Conservation (phyloP, 2,797 vertebrate species). For the Pogonophryne albipinna region DNA sequence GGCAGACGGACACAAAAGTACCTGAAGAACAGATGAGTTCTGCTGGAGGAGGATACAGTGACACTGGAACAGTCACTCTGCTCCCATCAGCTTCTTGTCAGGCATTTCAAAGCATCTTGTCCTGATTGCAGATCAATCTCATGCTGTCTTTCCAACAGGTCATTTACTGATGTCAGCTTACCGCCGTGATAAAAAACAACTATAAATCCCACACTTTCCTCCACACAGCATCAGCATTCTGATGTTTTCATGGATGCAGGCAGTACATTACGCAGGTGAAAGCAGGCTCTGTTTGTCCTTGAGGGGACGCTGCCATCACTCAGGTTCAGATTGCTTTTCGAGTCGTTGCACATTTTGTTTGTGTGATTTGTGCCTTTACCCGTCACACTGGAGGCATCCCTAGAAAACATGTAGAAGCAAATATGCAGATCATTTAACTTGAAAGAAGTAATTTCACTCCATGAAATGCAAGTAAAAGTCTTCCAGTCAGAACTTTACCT, state of each 20-base stretch:
- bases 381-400: background rate
- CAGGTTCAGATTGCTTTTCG: constrained; percentile 8
- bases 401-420: too few species aligned
- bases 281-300: constrained; percentile 40
- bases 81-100: constrained; percentile 35
- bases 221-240: background rate
- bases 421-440: background rate
- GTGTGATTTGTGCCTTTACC: constrained; percentile 1
- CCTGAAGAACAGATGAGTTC: constrained; percentile 18
- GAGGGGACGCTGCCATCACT: background rate
- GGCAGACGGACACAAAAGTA: constrained; percentile 28
- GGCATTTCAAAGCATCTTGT: constrained; percentile 28
- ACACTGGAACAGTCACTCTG: constrained; percentile 19
- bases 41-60: constrained; percentile 29
- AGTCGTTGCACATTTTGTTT: constrained; percentile 25
- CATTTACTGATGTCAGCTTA: constrained; percentile 1
- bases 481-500: background rate
- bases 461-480: background rate
- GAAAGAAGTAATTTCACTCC: background rate
- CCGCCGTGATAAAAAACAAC: background rate
- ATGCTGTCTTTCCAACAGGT: background rate
- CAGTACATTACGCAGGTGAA: constrained; percentile 38
- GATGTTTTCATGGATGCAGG: constrained; percentile 50
- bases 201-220: background rate
- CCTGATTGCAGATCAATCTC: constrained; percentile 27